A percentile compares a stretch with the other conserved stretches of the same genome.
Evolutionary conservation across 2,888 invertebrate genomes (phyloP).

Genomic region (Sarcophaga caerulescens): DNA sequence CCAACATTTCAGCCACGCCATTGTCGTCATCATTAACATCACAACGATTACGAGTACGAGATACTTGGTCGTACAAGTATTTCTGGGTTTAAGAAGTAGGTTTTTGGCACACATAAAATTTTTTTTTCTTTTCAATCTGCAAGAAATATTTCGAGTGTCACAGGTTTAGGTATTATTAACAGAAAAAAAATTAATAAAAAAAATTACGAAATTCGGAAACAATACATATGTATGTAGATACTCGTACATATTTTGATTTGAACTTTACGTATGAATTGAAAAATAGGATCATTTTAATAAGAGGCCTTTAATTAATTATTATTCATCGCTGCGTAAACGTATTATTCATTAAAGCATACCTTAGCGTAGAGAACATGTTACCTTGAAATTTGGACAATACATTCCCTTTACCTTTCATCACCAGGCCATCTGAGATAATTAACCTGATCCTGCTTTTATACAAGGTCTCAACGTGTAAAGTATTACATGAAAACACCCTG

Average conservation of each 20-base stretch:
- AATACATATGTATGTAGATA: too few species aligned
- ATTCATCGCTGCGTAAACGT: too few species aligned
- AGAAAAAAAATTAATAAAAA: not conserved
- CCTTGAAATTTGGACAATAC: too few species aligned
- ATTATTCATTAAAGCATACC: too few species aligned
- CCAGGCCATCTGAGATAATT: too few species aligned
- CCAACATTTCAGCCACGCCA: not conserved
- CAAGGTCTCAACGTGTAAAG: too few species aligned
- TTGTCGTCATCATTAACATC: not conserved
- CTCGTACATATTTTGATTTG: too few species aligned
- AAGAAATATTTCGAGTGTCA: conserved; percentile 26
- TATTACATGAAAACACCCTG: too few species aligned
- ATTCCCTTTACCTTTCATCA: too few species aligned
- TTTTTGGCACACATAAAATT: conserved; percentile 53
- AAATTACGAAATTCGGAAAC: not conserved
- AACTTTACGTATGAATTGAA: not conserved
- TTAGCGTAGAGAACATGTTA: too few species aligned
- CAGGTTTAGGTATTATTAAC: not conserved
- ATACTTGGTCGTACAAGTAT: conserved; percentile 32
- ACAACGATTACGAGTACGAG: not conserved
- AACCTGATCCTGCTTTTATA: too few species aligned
- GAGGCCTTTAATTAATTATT: too few species aligned
- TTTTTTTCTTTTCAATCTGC: conserved; percentile 31
- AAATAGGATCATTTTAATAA: not conserved
- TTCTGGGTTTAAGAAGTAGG: conserved; percentile 61